Evolutionary conservation across 2,888 invertebrate species (phyloP), one percentile per base, ranked within the genome.

Genomic region (Ophion ventricosus): DNA sequence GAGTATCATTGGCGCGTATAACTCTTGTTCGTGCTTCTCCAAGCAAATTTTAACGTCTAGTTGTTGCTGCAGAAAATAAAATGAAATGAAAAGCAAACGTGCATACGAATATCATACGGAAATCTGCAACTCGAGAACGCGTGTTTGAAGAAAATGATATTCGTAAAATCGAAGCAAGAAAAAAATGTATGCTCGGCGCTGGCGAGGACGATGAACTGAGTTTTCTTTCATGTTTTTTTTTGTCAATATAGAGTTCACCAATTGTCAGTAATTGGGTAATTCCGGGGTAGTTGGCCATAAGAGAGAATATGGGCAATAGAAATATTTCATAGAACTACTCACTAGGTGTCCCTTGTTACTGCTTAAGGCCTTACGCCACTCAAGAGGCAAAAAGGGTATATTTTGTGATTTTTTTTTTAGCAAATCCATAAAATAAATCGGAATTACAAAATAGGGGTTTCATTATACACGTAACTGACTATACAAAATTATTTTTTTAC

Each of bases 81-180:
- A 63, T 2, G 14, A 26, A 63, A 26, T 26, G 23, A 25, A n/a
- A 63, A 57, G 4, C 49, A 17, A 49, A 17, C 49, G 49, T 49
- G 57, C 23, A 57, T 10, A 8, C 20, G 57, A 57, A 57, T 57
- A 57, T 57, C 57, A 23, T 57, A 20, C 57, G 29, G n/a, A 63
- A 63, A 63, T 63, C 29, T n/a, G 57, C 23, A 63, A 63, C 29
- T 26, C 29, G 25, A 63, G 25, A 63, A 63, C 25, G 17, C 63
- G 26, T 26, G 23, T 63, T 14, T 63, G 25, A 11, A 26, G 25
- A 26, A 63, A 63, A 63, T 25, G 29, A 63, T 63, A 25, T 63
- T 14, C 63, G 63, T 63, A 63, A 23, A 26, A 63, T 29, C 25
- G 26, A 26, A 17, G 29, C 26, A 7, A 63, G 63, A 63, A 63